A percentile compares a stretch with the other conserved stretches of the same genome.
phyloP scores from a whole-genome alignment of 2,797 vertebrate species.

The Alfaro cultratus region DNA sequence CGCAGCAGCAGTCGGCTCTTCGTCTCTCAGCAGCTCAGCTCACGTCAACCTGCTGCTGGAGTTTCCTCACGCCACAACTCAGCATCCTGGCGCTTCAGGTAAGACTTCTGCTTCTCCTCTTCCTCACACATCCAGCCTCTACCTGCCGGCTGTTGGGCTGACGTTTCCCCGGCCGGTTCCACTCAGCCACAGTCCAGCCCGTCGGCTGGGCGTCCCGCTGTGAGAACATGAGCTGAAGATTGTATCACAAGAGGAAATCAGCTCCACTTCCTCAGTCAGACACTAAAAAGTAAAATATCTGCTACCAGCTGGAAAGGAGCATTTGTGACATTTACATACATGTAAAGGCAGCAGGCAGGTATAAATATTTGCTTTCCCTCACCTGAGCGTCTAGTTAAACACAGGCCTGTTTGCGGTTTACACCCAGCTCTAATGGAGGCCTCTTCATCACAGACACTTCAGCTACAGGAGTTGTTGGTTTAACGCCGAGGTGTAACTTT shows the following conservation, averaged over 20 bases:
- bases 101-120: constrained; percentile 18
- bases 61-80: constrained; percentile 4
- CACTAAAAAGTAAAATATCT: constrained; percentile 27
- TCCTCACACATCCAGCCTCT: background rate
- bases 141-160: background rate
- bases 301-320: background rate
- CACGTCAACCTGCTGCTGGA: background rate
- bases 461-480: background rate
- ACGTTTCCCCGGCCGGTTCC: background rate
- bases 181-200: background rate
- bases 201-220: constrained; percentile 1
- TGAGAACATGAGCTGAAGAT: constrained; percentile 26
- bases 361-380: constrained; percentile 31
- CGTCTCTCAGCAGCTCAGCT: constrained; percentile 26
- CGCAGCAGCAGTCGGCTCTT: constrained; percentile 32
- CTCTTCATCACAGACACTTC: background rate
- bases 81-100: constrained; percentile 46
- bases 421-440: background rate
- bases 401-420: constrained; percentile 4
- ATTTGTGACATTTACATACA: constrained; percentile 49
- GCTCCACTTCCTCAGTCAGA: constrained; percentile 44
- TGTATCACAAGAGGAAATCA: constrained; percentile 56
- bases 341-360: constrained; percentile 46
- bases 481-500: background rate
- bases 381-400: constrained; percentile 19